Evolutionary conservation across 2,888 invertebrate genomes (phyloP), one percentile per base, ranked within the genome.

Genomic region (Boloria euphrosyne): DNA sequence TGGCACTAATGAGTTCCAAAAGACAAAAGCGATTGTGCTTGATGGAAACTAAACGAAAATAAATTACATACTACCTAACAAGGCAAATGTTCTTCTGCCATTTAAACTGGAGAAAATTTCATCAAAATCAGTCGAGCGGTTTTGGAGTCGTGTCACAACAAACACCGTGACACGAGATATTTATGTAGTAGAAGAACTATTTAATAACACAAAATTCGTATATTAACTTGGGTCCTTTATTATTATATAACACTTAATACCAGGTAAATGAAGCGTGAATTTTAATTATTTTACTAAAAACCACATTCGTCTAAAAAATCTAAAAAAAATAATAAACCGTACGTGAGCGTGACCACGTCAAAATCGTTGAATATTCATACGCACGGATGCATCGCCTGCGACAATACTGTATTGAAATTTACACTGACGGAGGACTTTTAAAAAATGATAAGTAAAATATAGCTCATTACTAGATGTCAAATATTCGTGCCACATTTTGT

Each of bases 301-400:
- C 22, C 17, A 50, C 38, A 17, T 38, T 17, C 38, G 31, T 49
- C 16, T 49, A 59, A 59, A 58, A 59, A 59, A 59, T 18, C 22
- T 22, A 22, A 22, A 22, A 22, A 22, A 22, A 22, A 22, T 50
- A 59, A 59, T 50, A 50, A 38, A 18, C 31, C 49, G 31, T 50
- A 59, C 49, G 47, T 47, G 59, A 7, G 38, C 59, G 38, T 59
- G 50, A 18, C 59, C 59, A 50, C 59, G 59, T 14, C 22, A 14
- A 44, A 57, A 44, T 18, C 57, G 22, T 51, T 44, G 44, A 57
- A 64, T 64, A 64, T 64, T 64, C 51, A 58, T 51, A 63, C 27
- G 38, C 49, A 57, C 44, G 57, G 57, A 17, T 51, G 58, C 57
- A 58, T 46, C 10, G 38, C 5, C 43, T 51, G 27, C 46, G 44